Conservation (phyloP, 2,113 vertebrate genomes). For the Mormoops blainvillei region DNA sequence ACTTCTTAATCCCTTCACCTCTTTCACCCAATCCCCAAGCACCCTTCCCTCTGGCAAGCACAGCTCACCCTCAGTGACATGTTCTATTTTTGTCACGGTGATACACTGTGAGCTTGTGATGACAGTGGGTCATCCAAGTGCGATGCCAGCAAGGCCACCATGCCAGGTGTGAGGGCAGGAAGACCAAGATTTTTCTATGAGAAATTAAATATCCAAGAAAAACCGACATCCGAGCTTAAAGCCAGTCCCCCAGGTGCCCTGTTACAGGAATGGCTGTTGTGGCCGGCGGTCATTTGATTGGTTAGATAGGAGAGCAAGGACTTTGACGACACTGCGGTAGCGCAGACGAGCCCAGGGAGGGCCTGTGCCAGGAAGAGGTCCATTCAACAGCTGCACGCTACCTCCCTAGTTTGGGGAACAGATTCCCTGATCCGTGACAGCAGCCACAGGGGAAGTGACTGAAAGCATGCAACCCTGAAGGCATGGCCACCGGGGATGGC, state of each 20-base stretch:
- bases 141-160: not conserved
- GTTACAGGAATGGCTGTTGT: not conserved
- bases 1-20: not conserved
- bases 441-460: not conserved
- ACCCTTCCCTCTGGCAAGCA: not conserved
- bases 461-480: rapidly evolving
- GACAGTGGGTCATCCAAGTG: not conserved
- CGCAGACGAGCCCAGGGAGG: not conserved
- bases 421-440: rapidly evolving
- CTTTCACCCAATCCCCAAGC: not conserved
- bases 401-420: not conserved
- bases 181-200: not conserved
- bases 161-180: not conserved
- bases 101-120: not conserved
- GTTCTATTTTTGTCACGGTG: not conserved
- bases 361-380: not conserved
- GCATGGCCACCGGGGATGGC: not conserved
- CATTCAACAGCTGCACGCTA: not conserved
- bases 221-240: not conserved
- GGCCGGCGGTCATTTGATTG: not conserved
- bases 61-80: not conserved
- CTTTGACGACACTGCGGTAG: rapidly evolving
- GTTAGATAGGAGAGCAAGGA: not conserved
- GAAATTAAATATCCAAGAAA: not conserved
- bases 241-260: not conserved